Evolutionary conservation across 1,140 invertebrate genomes (phyloP), one percentile per base, ranked within the genome.

Genomic region (Anoplophora glabripennis): DNA sequence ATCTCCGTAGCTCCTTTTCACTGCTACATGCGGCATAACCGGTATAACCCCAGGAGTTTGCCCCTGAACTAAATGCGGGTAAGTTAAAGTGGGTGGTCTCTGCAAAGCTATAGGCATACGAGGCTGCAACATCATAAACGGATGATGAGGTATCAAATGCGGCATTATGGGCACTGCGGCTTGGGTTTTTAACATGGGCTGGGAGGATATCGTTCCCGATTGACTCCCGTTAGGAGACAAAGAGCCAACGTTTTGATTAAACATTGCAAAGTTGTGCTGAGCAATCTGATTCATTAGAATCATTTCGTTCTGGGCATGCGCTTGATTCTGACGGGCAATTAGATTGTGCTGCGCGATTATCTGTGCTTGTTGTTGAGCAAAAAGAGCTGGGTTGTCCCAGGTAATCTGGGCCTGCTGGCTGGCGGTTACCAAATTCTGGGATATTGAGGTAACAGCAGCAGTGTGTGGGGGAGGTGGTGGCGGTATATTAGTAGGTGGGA

Each of bases 371-470:
- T 76, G 74, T 45, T 75, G 73, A 10, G 72, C 72, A 36, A 71
- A 67, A 10, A 75, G 45, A 7, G 70, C 62, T 17, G 66, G 67
- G 51, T 69, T 73, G 42, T 72, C 72, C 73, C 72, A 73, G 36
- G 34, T 57, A 0, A 65, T 57, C 18, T 44, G 64, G 9, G 67
- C 70, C 7, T 72, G 70, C 10, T 76, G 70, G 4, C 68, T 57
- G 0, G 72, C 65, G 9, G 75, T 28, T 60, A 76, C 59, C 65
- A 67, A 57, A 71, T 67, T 69, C 73, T 74, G 62, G 69, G 83
- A 82, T 65, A 83, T 77, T 54, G 84, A 77, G 63, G 79, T 77
- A 42, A 60, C 51, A 76, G 75, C 46, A 73, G 74, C 59, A 74
- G 75, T 48, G 77, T 64, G 68, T 71, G 66, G 71, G 75, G 74